A percentile compares a stretch with the other conserved stretches of the same genome.
These are phyloP conservation scores for Bergia puertoricense DNA, from an alignment of 92 coral and sea anemone genomes.

Conservation along the genomic window DNA sequence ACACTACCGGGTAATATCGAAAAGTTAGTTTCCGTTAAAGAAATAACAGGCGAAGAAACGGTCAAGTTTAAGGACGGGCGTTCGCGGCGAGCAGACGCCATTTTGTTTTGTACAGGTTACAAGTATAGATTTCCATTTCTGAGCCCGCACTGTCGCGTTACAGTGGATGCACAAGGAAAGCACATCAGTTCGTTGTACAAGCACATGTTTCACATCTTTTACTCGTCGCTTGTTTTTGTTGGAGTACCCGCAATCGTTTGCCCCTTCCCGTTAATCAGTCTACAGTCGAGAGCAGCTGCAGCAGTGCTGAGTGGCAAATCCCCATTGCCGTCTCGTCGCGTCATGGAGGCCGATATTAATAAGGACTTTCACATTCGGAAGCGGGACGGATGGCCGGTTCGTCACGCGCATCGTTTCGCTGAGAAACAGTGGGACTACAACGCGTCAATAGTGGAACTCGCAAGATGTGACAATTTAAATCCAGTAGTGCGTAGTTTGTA, in stretches of 20 bases:
- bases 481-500: conserved; percentile 55
- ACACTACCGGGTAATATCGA: conserved; percentile 68
- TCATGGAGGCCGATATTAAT: conserved; percentile 76
- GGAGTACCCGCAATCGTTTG: conserved; percentile 69
- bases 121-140: conserved; percentile 81
- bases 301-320: conserved; percentile 65
- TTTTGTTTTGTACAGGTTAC: conserved; percentile 90
- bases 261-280: conserved; percentile 80
- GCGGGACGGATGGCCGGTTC: conserved; percentile 53
- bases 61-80: conserved; percentile 64
- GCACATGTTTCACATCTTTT: conserved; percentile 72
- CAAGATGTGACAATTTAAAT: conserved; percentile 57
- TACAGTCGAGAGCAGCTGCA: conserved; percentile 70
- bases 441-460: conserved; percentile 59
- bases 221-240: conserved; percentile 73
- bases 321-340: conserved; percentile 60
- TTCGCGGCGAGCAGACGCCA: conserved; percentile 56
- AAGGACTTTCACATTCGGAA: conserved; percentile 62
- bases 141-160: conserved; percentile 56
- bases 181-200: conserved; percentile 75
- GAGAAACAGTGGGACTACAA: conserved; percentile 70
- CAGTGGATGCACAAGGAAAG: conserved; percentile 51
- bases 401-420: conserved; percentile 73
- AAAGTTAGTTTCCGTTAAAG: conserved; percentile 50
- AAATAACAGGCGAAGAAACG: conserved; percentile 57